These are phyloP conservation scores for Hyperoplus immaculatus DNA, from an alignment of 2,797 vertebrate species.

Conservation along the genomic window DNA sequence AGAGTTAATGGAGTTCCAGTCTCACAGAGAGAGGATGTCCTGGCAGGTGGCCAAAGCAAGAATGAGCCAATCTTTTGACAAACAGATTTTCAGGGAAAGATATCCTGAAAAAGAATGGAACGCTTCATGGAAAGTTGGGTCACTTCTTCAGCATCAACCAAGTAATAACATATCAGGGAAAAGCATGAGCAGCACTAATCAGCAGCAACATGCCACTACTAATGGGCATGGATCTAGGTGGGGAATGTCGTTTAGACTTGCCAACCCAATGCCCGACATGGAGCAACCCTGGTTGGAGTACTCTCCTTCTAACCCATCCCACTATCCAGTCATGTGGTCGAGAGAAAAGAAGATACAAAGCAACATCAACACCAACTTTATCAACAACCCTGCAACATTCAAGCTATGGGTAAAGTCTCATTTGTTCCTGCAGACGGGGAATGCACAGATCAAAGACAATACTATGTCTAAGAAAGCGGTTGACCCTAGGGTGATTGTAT, in stretches of 20 bases:
- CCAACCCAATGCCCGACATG: constrained; percentile 69
- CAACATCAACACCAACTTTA: constrained; percentile 30
- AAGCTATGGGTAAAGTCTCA: constrained; percentile 66
- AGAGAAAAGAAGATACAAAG: constrained; percentile 29
- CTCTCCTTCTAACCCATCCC: constrained; percentile 22
- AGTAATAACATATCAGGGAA: constrained; percentile 4
- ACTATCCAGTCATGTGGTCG: constrained; percentile 55
- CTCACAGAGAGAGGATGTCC: constrained; percentile 32
- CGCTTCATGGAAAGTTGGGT: constrained; percentile 59
- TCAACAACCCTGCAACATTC: constrained; percentile 18
- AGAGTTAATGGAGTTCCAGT: constrained; percentile 49
- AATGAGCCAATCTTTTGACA: constrained; percentile 51
- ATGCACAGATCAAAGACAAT: constrained; percentile 5
- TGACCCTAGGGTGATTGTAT: constrained; percentile 48
- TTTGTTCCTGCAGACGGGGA: constrained; percentile 53
- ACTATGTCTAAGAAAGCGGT: not conserved
- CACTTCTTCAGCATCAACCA: constrained; percentile 26
- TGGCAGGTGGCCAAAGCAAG: constrained; percentile 27
- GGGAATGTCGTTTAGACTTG: constrained; percentile 71
- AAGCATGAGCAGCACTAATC: not conserved
- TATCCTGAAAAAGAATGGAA: constrained; percentile 60
- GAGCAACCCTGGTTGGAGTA: constrained; percentile 62
- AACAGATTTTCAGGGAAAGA: constrained; percentile 47
- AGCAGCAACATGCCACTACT: constrained; percentile 18
- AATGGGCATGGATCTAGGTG: constrained; percentile 59